Base-by-base conservation (phyloP, 2,113 vertebrate genomes). In the Istiophorus platypterus region DNA sequence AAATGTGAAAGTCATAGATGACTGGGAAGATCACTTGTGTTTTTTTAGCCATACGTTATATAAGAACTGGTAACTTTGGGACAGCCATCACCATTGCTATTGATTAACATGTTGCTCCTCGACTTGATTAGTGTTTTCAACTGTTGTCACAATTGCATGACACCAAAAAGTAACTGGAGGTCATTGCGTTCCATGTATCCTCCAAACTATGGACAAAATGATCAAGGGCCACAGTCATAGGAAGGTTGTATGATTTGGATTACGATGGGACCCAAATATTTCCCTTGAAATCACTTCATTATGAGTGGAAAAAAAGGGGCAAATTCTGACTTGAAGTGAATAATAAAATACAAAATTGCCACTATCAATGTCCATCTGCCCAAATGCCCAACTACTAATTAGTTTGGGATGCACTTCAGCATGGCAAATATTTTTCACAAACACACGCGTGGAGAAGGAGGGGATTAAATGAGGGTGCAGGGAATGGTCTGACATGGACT, bases 391-490 rank as follows among this genome's bases (percentile, higher is more conserved):
- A 22, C 61, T 4, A 63, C 37, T 79, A 62, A 88, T 77, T 85
- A 61, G 49, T 85, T 74, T 74, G 62, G 78, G 70, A 85, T 80
- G 74, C 57, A 41, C 59, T 76, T 78, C 51, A 66, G 37, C 42
- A 41, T 22, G 29, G 66, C 24, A 78, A 78, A 88, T 77, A 62
- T 29, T 47, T 81, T 62, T 72, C 76, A 75, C 78, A 82, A 45
- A 47, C 37, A 61, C 17, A 1, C 45, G 15, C 37, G 51, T 3
- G 72, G 65, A 82, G 75, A 71, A 7, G 13, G 34, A 13, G 71
- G 27, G 70, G 79, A 58, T 31, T 80, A 66, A 62, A 80, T 5
- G 11, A 67, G 12, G 37, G 37, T 13, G 27, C 41, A n/a, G 61
- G 42, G 18, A 42, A 47, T 17, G 27, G 22, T 61, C 72, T 45